phyloP scores from a whole-genome alignment of 1,140 invertebrate species.

The Drosophila tsacasi region DNA sequence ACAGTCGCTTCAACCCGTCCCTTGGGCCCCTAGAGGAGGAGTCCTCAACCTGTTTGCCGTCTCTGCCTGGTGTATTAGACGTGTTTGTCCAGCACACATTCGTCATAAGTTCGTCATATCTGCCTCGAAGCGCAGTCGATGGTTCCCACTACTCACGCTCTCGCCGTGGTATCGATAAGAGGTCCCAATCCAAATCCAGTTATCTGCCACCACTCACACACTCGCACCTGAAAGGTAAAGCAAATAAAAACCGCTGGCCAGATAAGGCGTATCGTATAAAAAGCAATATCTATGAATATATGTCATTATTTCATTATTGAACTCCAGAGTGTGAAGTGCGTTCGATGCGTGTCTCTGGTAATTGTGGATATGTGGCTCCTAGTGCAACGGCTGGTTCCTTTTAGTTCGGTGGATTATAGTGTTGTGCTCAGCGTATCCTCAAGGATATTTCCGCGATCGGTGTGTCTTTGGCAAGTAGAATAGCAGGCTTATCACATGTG shows the following conservation, averaged over 20 bases:
- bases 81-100: constrained; percentile 57
- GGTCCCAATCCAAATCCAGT: constrained; percentile 76
- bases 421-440: background rate
- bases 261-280: constrained; percentile 81
- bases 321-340: constrained; percentile 69
- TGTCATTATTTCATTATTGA: constrained; percentile 83
- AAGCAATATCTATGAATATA: constrained; percentile 83
- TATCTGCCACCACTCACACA: constrained; percentile 64
- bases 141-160: constrained; percentile 21
- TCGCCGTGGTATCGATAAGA: constrained; percentile 67
- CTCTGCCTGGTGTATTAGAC: constrained; percentile 42
- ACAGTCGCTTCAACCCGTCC: constrained; percentile 22
- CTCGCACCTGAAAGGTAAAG: constrained; percentile 64
- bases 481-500: constrained; percentile 82
- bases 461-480: constrained; percentile 78
- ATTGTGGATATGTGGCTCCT: constrained; percentile 7
- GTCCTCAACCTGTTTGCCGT: constrained; percentile 52
- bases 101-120: constrained; percentile 65
- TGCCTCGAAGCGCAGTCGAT: constrained; percentile 12
- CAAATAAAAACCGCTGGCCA: constrained; percentile 67
- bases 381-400: background rate
- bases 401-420: constrained; percentile 6
- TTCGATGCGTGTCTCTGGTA: constrained; percentile 12
- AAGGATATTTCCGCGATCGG: constrained; percentile 37
- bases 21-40: background rate